These are phyloP conservation scores for Pluvialis apricaria DNA, from an alignment of 2,113 vertebrate species.

Conservation along the genomic window DNA sequence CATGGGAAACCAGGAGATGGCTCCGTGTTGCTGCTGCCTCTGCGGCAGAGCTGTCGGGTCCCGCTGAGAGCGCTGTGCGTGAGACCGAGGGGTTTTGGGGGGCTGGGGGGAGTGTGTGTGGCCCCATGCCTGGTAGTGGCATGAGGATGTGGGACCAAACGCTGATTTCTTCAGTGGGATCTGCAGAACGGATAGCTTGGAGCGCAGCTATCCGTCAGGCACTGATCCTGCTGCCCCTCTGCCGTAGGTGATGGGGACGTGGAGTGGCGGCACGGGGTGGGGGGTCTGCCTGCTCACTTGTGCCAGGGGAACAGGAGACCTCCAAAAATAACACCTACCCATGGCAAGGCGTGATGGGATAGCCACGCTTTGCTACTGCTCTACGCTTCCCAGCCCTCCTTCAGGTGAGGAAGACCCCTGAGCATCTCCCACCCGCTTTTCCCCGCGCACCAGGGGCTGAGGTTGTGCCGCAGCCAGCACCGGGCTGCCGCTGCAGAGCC, in stretches of 20 bases:
- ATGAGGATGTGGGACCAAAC: background rate
- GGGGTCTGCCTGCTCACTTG: background rate
- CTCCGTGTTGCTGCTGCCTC: background rate
- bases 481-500: background rate
- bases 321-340: rapidly evolving
- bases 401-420: rapidly evolving
- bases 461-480: rapidly evolving
- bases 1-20: background rate
- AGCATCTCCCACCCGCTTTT: background rate
- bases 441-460: rapidly evolving
- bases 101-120: rapidly evolving
- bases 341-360: background rate
- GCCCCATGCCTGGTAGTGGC: background rate
- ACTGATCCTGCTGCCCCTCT: background rate
- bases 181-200: background rate
- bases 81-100: background rate
- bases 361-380: rapidly evolving
- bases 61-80: background rate
- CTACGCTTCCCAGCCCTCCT: background rate
- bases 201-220: background rate
- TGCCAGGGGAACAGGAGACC: background rate
- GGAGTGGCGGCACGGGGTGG: rapidly evolving
- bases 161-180: rapidly evolving
- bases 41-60: background rate
- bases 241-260: rapidly evolving